These are phyloP conservation scores for Sakesphorus luctuosus DNA, from an alignment of 2,113 vertebrate genomes.

Conservation along the genomic window DNA sequence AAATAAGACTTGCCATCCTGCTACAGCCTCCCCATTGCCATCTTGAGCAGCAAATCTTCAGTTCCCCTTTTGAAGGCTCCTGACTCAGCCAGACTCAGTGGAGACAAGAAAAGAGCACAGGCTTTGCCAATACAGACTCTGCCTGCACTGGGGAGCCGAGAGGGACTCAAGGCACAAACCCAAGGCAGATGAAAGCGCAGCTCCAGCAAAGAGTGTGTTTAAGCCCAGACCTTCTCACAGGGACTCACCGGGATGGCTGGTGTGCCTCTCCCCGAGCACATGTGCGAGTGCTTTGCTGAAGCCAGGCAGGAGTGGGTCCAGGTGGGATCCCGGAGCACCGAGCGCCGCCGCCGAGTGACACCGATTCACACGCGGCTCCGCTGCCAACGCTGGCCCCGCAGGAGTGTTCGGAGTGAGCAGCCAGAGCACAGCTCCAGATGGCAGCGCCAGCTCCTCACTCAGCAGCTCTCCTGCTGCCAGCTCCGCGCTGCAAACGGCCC, in stretches of 20 bases:
- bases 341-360: not conserved
- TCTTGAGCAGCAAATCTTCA: not conserved
- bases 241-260: not conserved
- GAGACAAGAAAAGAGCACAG: rapidly evolving
- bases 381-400: constrained; percentile 55
- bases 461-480: constrained; percentile 57
- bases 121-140: not conserved
- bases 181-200: not conserved
- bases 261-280: not conserved
- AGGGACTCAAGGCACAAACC: not conserved
- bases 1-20: not conserved
- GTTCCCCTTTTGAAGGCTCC: not conserved
- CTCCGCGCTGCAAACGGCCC: not conserved
- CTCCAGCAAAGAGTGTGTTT: not conserved
- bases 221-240: not conserved
- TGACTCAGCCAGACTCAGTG: not conserved
- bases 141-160: not conserved
- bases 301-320: not conserved
- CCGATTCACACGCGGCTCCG: constrained; percentile 32
- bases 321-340: not conserved
- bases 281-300: not conserved
- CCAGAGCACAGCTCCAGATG: constrained; percentile 59
- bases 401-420: constrained; percentile 23
- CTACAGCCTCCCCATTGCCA: not conserved
- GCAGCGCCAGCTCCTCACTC: constrained; percentile 48